These are phyloP conservation scores for Sebastes schlegelii DNA, from an alignment of 2,113 vertebrate genomes.

Conservation along the genomic window DNA sequence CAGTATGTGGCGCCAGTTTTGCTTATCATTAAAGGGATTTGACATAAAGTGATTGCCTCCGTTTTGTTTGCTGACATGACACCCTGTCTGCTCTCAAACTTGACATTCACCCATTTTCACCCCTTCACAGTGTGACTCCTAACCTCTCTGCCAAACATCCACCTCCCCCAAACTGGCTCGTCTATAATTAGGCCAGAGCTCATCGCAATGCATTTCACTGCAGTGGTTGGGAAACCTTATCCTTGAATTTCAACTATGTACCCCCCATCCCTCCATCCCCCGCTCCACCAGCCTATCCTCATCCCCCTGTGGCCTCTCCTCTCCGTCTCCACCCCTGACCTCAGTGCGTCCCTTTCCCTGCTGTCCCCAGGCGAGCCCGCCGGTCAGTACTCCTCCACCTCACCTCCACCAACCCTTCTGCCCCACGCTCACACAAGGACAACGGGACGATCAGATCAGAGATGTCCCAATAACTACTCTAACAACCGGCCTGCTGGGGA, in stretches of 20 bases:
- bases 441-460: conserved; percentile 29
- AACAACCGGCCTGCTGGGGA: background rate
- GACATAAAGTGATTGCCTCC: conserved; percentile 35
- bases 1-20: conserved; percentile 36
- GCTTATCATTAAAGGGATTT: conserved; percentile 67
- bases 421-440: conserved; percentile 6
- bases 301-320: conserved; percentile 51
- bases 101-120: conserved; percentile 66
- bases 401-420: background rate
- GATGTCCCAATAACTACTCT: conserved; percentile 28
- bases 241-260: conserved; percentile 81
- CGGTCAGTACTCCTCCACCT: background rate
- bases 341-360: conserved; percentile 42
- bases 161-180: conserved; percentile 27
- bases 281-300: conserved; percentile 37
- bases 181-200: conserved; percentile 83
- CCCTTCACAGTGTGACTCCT: conserved; percentile 48
- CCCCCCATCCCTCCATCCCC: background rate
- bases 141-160: conserved; percentile 46
- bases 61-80: conserved; percentile 36
- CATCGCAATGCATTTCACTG: conserved; percentile 74
- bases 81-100: conserved; percentile 41
- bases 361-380: conserved; percentile 28
- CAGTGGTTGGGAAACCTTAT: conserved; percentile 84
- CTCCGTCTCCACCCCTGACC: conserved; percentile 44